Conservation (phyloP, 2,888 invertebrate genomes). For the Spilosoma lubricipeda region DNA sequence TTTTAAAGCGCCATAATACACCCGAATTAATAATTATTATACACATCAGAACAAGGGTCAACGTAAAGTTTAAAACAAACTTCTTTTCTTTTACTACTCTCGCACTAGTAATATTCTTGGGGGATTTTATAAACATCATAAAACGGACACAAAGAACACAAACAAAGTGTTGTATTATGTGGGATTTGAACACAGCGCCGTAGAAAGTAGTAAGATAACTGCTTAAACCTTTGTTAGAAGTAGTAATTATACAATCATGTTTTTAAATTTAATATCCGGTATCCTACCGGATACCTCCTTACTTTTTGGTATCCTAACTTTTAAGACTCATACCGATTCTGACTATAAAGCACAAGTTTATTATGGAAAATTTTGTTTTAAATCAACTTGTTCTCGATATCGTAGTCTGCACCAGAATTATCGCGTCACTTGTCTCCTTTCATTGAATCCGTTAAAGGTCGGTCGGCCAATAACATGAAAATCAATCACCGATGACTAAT, state of each 20-base stretch:
- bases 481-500: not conserved
- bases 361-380: not conserved
- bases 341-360: not conserved
- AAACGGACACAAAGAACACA: too few relatives aligned
- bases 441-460: constrained; percentile 14
- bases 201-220: not conserved
- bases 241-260: not conserved
- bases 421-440: not conserved
- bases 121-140: too few relatives aligned
- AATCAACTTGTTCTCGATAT: not conserved
- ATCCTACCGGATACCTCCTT: not conserved
- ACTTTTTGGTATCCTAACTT: not conserved
- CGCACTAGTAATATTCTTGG: too few relatives aligned
- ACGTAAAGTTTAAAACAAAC: not conserved
- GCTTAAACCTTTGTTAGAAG: not conserved
- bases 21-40: not conserved
- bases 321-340: not conserved
- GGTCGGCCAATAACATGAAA: constrained; percentile 13
- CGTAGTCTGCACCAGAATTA: constrained; percentile 1
- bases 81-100: not conserved
- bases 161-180: too few relatives aligned
- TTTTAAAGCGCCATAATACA: not conserved
- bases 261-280: not conserved
- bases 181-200: too few relatives aligned
- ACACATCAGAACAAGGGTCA: not conserved